phyloP scores from a whole-genome alignment of 2,888 invertebrate species.

The Amphimallon solstitiale region DNA sequence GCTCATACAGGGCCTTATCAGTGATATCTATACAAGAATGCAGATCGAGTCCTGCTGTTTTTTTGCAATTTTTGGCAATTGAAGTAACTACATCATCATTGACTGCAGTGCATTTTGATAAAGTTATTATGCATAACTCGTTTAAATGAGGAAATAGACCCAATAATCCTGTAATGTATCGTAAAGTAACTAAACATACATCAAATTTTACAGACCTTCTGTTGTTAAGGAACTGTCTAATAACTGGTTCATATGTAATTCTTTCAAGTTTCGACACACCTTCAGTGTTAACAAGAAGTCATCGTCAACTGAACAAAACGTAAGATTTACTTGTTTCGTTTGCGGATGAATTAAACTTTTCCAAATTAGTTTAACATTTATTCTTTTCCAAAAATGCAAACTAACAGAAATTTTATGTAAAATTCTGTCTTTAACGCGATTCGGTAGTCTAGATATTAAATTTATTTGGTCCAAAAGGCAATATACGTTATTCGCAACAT shows the following conservation, averaged over 20 bases:
- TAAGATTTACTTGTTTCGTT: slow-evolving; percentile 54
- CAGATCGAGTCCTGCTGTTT: slow-evolving; percentile 64
- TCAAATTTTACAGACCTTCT: slow-evolving; percentile 43
- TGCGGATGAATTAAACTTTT: slow-evolving; percentile 51
- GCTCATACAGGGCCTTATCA: slow-evolving; percentile 52
- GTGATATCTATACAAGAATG: slow-evolving; percentile 59
- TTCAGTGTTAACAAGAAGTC: slow-evolving; percentile 53
- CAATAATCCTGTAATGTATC: slow-evolving; percentile 53
- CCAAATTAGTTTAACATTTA: slow-evolving; percentile 50
- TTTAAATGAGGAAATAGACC: slow-evolving; percentile 51
- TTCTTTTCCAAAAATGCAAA: slow-evolving; percentile 49
- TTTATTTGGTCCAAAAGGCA: slow-evolving; percentile 42
- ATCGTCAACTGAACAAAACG: slow-evolving; percentile 53
- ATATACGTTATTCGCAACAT: slow-evolving; percentile 49
- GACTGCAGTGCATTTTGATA: slow-evolving; percentile 59
- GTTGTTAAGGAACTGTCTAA: slow-evolving; percentile 47
- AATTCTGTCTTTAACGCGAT: slow-evolving; percentile 53
- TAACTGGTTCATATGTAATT: slow-evolving; percentile 52
- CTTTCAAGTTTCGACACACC: slow-evolving; percentile 51
- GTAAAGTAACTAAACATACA: not conserved
- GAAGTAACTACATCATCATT: slow-evolving; percentile 66
- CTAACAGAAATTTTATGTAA: slow-evolving; percentile 51
- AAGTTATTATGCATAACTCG: slow-evolving; percentile 51
- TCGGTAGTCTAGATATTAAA: slow-evolving; percentile 48
- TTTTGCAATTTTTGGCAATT: slow-evolving; percentile 64